Evolutionary conservation across 2,888 invertebrate species (phyloP).

Genomic region (Andrena camellia): DNA sequence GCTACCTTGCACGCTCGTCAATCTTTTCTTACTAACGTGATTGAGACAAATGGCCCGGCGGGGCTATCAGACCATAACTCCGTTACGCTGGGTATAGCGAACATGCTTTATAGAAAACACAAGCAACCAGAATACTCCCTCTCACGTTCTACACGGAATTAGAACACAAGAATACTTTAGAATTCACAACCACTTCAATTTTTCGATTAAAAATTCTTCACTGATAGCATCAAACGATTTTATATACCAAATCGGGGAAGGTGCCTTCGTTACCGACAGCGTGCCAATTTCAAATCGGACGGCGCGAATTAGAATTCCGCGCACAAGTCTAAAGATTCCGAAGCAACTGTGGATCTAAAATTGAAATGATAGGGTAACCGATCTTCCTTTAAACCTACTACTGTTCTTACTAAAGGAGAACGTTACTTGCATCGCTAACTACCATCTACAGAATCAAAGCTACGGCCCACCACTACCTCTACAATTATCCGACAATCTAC

Average conservation of each 20-base stretch:
- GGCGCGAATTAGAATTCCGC: slow-evolving; percentile 20
- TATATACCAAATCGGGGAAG: not conserved
- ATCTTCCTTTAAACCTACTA: not conserved
- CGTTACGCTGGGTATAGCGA: slow-evolving; percentile 56
- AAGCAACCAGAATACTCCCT: not conserved
- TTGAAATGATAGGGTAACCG: not conserved
- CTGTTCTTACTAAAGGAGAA: not conserved
- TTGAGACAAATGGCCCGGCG: slow-evolving; percentile 64
- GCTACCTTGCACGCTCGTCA: slow-evolving; percentile 56
- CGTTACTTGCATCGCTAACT: not conserved
- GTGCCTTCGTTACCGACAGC: slow-evolving; percentile 26
- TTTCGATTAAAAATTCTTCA: no score
- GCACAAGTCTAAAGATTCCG: not conserved
- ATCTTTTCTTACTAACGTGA: slow-evolving; percentile 61
- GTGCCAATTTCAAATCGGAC: slow-evolving; percentile 9
- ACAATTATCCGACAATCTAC: not conserved
- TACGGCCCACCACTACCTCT: not conserved
- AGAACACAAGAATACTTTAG: not conserved
- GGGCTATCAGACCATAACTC: slow-evolving; percentile 66
- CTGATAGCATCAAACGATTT: no score
- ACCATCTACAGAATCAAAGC: not conserved
- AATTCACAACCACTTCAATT: no score
- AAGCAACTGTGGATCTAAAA: not conserved
- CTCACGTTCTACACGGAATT: not conserved
- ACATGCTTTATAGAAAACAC: slow-evolving; percentile 15